Percentiles rank a stretch among this genome's conserved stretches.
These are phyloP conservation scores for Maniola jurtina DNA, from an alignment of 1,140 invertebrate species.

Conservation along the genomic window DNA sequence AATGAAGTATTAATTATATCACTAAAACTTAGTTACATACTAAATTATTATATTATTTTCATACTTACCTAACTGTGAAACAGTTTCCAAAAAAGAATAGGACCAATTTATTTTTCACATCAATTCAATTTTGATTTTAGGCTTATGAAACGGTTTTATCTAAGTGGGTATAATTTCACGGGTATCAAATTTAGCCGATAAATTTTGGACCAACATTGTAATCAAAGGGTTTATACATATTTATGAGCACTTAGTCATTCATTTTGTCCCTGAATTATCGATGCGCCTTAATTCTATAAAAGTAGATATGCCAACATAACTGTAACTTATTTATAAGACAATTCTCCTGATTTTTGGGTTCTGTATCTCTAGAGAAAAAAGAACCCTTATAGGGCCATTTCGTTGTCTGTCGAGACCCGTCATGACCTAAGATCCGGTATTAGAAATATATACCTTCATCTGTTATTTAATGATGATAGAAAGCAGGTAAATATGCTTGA, in stretches of 20 bases:
- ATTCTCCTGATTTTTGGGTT: too few relatives aligned
- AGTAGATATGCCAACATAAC: background rate
- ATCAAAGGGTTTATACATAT: constrained; percentile 56
- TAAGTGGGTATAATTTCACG: constrained; percentile 53
- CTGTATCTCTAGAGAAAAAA: too few relatives aligned
- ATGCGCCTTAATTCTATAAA: constrained; percentile 20
- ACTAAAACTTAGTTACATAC: too few relatives aligned
- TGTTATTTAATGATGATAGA: too few relatives aligned
- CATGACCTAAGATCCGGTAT: too few relatives aligned
- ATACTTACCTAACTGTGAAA: background rate
- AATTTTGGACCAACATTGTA: constrained; percentile 52
- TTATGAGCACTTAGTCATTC: constrained; percentile 45
- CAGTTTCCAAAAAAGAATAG: constrained; percentile 22
- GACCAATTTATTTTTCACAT: constrained; percentile 30
- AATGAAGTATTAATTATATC: too few relatives aligned
- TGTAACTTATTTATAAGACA: too few relatives aligned
- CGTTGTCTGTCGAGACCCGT: too few relatives aligned
- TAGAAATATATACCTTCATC: too few relatives aligned
- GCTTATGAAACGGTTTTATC: constrained; percentile 44
- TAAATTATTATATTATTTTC: background rate
- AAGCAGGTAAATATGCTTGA: too few relatives aligned
- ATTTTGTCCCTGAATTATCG: constrained; percentile 33
- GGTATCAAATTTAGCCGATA: constrained; percentile 56
- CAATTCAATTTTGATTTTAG: constrained; percentile 41
- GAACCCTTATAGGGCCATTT: too few relatives aligned